Evolutionary conservation across 2,888 invertebrate species (phyloP), one percentile per base, ranked within the genome.

Genomic region (Pyrochroa serraticornis): DNA sequence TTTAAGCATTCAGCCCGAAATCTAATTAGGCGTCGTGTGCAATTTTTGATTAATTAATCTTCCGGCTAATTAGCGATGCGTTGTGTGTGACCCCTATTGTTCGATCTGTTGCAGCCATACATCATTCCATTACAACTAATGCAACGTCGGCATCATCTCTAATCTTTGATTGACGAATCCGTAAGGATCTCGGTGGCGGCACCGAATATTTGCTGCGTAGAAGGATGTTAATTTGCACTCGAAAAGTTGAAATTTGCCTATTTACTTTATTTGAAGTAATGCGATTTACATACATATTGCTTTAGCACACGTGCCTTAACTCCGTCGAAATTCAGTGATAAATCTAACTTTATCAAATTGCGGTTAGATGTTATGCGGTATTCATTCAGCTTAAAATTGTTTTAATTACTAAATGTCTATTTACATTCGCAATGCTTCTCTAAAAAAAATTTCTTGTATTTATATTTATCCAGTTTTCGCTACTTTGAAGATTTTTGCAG

Each of bases 11-110:
- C 48, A 12, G 35, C 41, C 53, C 46, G 41, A 12, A 35, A 46
- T 41, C 53, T 41, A 53, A 53, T 53, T 46, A 30, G 37, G 46
- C 41, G 44, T 53, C 45, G 45, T 45, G 41, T 46, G 46, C 34
- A 53, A 13, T 53, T 53, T 46, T 53, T 46, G 46, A 35, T 32
- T 34, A 46, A 53, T 53, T 53, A 53, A 53, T 53, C 44, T 53
- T 53, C 53, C 45, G 10, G 41, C 41, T 46, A 46, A 53, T 53
- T 53, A 46, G 41, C 46, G 14, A 43, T 38, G 38, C 33, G 37
- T 43, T 44, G 45, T 52, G 44, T 52, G 33, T 52, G 22, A 22
- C 22, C 22, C 5, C 22, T 5, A 22, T 22, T 22, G 22, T 22
- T 22, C 22, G 22, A 22, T 22, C 22, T 5, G 22, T 22, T 22